These are phyloP conservation scores for Glaucidium brasilianum DNA, from an alignment of 2,113 vertebrate species.

Conservation along the genomic window DNA sequence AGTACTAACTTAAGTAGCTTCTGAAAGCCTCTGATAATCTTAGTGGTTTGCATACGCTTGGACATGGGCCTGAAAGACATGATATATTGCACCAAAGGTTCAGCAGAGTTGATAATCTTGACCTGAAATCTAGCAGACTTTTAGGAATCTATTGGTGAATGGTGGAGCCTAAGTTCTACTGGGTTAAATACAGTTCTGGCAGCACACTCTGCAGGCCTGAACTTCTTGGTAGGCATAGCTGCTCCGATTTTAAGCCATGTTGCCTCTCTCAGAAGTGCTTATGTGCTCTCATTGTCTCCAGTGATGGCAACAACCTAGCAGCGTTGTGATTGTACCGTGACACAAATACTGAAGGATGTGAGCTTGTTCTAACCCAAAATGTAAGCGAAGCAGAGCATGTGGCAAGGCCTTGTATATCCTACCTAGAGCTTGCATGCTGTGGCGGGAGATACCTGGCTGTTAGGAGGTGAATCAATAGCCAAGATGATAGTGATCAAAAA, in stretches of 20 bases:
- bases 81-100: neutral
- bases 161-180: neutral
- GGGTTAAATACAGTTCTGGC: neutral
- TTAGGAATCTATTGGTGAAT: neutral
- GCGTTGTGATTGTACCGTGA: accelerated
- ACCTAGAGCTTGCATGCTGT: neutral
- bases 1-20: neutral
- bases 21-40: neutral
- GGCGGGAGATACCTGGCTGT: neutral
- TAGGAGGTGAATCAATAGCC: neutral
- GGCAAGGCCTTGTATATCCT: neutral
- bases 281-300: neutral
- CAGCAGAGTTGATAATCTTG: neutral
- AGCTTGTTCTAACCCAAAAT: neutral
- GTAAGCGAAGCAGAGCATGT: neutral
- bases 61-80: neutral
- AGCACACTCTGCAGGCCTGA: neutral
- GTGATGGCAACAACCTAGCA: neutral
- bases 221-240: neutral
- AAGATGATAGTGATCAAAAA: neutral
- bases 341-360: neutral
- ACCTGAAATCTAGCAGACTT: neutral
- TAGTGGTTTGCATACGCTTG: neutral
- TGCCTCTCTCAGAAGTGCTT: neutral
- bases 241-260: neutral